These are phyloP conservation scores for Telmatochromis sp. DNA, from an alignment of 2,113 vertebrate species.

Conservation along the genomic window DNA sequence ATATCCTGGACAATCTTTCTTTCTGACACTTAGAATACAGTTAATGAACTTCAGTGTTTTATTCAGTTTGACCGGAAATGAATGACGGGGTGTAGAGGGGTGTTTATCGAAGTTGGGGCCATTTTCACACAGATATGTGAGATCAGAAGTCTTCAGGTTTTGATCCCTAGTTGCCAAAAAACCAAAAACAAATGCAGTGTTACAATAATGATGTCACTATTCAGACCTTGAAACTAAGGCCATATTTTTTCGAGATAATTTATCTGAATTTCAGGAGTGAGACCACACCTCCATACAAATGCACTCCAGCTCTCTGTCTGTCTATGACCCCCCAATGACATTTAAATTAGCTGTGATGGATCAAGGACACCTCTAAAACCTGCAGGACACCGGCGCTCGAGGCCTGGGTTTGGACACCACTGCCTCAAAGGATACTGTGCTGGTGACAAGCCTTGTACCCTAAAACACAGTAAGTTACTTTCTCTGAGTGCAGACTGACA, in stretches of 20 bases:
- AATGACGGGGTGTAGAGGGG: background rate
- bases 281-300: background rate
- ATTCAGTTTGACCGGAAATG: background rate
- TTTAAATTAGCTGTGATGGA: background rate
- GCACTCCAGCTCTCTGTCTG: background rate
- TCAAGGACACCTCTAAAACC: background rate
- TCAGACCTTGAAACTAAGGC: background rate
- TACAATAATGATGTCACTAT: background rate
- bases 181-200: background rate
- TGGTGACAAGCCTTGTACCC: background rate
- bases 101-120: background rate
- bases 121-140: background rate
- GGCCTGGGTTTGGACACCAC: background rate
- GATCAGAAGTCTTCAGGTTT: background rate
- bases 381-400: rapidly evolving
- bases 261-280: background rate
- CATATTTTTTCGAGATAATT: background rate
- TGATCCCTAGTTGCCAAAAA: rapidly evolving
- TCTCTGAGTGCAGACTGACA: background rate
- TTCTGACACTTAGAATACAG: background rate
- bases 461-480: background rate
- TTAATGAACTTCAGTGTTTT: background rate
- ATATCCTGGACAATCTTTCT: background rate
- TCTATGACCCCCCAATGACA: background rate
- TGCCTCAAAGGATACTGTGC: background rate